Base-by-base conservation (phyloP, 2,888 invertebrate species). In the Drosophila pseudotalamancana region DNA sequence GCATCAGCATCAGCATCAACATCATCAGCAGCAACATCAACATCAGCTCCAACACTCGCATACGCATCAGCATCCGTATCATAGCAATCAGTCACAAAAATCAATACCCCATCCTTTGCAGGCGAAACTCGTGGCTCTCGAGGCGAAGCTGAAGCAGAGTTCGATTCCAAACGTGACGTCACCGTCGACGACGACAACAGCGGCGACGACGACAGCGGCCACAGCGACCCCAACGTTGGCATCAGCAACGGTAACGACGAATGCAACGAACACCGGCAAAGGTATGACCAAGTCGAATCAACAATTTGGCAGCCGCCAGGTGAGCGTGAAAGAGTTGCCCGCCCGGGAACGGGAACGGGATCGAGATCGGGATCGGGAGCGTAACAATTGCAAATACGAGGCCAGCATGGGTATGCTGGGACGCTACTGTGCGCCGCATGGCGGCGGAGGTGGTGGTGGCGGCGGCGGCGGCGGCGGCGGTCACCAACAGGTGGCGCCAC, bases 111-210 rank as follows among this genome's bases (percentile, higher is more conserved):
- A 60, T 39, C 48, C 70, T 0, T 8, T 73, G 6, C 68, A 73
- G 25, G 29, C 56, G 9, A 73, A 73, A 27, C 29, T 69, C 0
- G 57, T 37, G 29, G 42, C 39, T 1, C 27, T 74, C 6, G 63
- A 72, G n/a, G 11, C 57, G 0, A 72, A 69, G 14, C 21, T 72
- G 5, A 68, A 68, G 35, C 59, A 43, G 3, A 25, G 11, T 4
- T 31, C 59, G 0, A 45, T 31, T 1, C 9, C 67, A 2, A 51
- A 46, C 8, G 11, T 46, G 1, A n/a, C 37, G 18, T n/a, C n/a
- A n/a, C 8, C 11, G 29, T 1, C 39, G 6, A 55, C n/a, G 3
- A n/a, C 14, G 0, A 12, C 35, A 19, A 8, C 59, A 23, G 11
- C 9, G 12, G 8, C 37, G 11, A 0, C 21, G 8, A 3, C 21